Percentiles rank a stretch among this genome's conserved stretches.
Evolutionary conservation across 2,888 invertebrate genomes (phyloP).

Genomic region (Amblyteles armatorius): DNA sequence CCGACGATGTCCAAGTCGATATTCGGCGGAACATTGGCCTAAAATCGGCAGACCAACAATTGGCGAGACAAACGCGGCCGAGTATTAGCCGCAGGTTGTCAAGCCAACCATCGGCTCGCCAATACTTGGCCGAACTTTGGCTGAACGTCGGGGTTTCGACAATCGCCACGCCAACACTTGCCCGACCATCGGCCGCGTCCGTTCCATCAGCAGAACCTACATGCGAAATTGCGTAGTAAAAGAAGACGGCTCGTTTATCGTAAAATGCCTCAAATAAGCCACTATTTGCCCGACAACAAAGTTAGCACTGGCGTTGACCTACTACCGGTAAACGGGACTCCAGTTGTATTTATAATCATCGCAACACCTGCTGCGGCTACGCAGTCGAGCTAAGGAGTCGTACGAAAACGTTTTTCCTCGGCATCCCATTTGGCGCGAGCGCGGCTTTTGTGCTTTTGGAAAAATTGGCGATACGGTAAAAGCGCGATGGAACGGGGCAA

Average conservation of each 20-base stretch:
- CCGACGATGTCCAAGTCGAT: too few relatives aligned
- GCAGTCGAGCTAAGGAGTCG: neutral
- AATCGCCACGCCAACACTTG: too few relatives aligned
- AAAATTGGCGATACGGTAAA: conserved; percentile 35
- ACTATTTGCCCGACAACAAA: conserved; percentile 6
- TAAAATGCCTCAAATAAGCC: neutral
- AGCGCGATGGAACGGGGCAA: conserved; percentile 29
- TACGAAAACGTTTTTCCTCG: conserved; percentile 26
- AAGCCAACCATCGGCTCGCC: too few relatives aligned
- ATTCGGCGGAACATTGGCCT: too few relatives aligned
- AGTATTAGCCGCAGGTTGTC: too few relatives aligned
- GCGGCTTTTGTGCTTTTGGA: conserved; percentile 16
- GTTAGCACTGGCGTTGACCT: conserved; percentile 9
- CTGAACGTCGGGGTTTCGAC: too few relatives aligned
- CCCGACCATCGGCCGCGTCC: too few relatives aligned
- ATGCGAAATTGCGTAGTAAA: neutral
- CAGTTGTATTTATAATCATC: conserved; percentile 52
- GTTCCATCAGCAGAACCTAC: too few relatives aligned
- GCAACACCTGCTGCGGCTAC: conserved; percentile 44
- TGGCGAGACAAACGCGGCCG: too few relatives aligned
- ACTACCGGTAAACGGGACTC: conserved; percentile 44
- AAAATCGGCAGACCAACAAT: too few relatives aligned
- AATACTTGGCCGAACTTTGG: too few relatives aligned
- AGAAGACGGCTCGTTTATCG: neutral
- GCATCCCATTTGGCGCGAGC: conserved; percentile 1